These are phyloP conservation scores for Phyllostomus discolor DNA, from an alignment of 2,113 vertebrate genomes.

Conservation along the genomic window DNA sequence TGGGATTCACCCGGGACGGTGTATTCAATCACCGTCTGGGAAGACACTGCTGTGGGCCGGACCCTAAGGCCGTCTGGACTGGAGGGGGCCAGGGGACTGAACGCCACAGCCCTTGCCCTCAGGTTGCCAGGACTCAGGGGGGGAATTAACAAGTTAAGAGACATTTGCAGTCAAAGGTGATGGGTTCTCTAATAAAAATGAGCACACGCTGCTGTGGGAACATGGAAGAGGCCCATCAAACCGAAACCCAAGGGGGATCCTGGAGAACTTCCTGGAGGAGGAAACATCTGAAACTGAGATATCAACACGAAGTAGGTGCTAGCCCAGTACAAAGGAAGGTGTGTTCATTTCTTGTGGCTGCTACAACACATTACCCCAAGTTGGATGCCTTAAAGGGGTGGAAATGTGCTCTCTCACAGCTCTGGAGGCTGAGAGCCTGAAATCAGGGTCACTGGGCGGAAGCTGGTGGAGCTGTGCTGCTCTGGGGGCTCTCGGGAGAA, in stretches of 20 bases:
- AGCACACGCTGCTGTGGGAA: background rate
- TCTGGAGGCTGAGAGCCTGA: background rate
- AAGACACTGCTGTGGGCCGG: background rate
- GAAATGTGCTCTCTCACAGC: background rate
- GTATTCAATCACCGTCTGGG: background rate
- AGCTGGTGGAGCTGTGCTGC: rapidly evolving
- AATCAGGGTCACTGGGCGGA: rapidly evolving
- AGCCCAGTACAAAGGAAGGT: background rate
- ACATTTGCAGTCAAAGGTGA: background rate
- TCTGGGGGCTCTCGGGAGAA: background rate
- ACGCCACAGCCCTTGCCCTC: background rate
- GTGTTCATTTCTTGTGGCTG: background rate
- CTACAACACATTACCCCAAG: background rate
- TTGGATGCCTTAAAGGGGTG: background rate
- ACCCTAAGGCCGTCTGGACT: rapidly evolving
- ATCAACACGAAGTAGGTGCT: background rate
- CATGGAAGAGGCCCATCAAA: background rate
- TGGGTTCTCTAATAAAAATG: background rate
- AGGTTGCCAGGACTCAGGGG: background rate
- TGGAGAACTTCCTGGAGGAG: background rate
- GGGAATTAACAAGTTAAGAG: background rate
- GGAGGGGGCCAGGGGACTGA: background rate
- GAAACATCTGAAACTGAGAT: background rate
- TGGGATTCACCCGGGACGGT: rapidly evolving
- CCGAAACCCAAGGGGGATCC: background rate